Evolutionary conservation across 2,888 invertebrate genomes (phyloP).

Genomic region (Synergus laeviventris): DNA sequence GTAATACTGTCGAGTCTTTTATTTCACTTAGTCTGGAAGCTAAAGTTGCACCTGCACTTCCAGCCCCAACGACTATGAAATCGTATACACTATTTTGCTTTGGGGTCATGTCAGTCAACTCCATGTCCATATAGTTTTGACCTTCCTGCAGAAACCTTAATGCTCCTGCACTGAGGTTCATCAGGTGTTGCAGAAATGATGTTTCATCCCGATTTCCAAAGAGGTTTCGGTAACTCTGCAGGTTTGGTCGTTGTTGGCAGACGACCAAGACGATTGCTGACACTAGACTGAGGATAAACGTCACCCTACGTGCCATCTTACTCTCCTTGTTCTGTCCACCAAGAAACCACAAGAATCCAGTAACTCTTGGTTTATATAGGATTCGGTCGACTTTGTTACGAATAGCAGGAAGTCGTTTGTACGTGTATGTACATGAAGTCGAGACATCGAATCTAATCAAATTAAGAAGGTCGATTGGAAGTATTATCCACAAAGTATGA

Average conservation of each 20-base stretch:
- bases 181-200: conserved; percentile 8
- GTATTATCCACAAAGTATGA: not conserved
- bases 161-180: conserved; percentile 8
- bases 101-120: conserved; percentile 78
- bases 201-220: not conserved
- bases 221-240: conserved; percentile 6
- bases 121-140: conserved; percentile 76
- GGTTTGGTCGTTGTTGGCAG: not conserved
- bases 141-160: conserved; percentile 79
- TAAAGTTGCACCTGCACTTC: conserved; percentile 87
- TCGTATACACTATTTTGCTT: conserved; percentile 81
- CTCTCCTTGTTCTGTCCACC: conserved; percentile 16
- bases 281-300: not conserved
- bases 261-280: not conserved
- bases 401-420: conserved; percentile 1
- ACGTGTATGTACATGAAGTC: not conserved
- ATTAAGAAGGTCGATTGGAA: not conserved
- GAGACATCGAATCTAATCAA: conserved; percentile 22
- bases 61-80: conserved; percentile 87
- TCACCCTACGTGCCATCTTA: conserved; percentile 8
- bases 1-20: conserved; percentile 81
- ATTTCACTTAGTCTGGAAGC: conserved; percentile 86
- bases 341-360: conserved; percentile 11
- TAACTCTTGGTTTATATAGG: conserved; percentile 34
- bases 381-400: conserved; percentile 15